phyloP scores from a whole-genome alignment of 2,888 invertebrate genomes.

The Hetaerina titia region DNA sequence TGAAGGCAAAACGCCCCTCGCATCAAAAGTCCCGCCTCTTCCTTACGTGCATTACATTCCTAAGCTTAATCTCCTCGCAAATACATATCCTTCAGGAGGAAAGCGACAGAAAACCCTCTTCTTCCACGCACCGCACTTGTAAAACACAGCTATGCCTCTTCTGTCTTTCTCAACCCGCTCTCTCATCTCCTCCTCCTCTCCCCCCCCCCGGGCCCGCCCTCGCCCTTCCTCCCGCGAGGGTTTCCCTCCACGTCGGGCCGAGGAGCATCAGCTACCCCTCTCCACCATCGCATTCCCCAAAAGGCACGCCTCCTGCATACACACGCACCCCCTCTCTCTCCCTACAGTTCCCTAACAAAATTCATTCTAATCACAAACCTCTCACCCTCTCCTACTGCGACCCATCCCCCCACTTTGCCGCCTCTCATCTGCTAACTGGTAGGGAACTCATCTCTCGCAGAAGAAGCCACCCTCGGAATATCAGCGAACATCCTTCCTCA shows the following conservation, averaged over 20 bases:
- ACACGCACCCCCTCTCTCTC: neutral
- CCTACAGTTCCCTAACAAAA: constrained; percentile 16
- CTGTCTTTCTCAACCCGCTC: neutral
- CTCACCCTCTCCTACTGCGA: neutral
- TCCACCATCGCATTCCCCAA: neutral
- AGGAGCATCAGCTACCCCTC: neutral
- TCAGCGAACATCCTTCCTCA: constrained; percentile 37
- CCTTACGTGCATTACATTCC: constrained; percentile 30
- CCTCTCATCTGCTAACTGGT: neutral
- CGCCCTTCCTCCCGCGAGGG: neutral
- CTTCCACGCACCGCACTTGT: neutral
- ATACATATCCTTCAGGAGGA: neutral
- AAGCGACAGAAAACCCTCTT: constrained; percentile 8
- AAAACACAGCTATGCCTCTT: neutral
- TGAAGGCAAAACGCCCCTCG: neutral
- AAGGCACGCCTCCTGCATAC: neutral
- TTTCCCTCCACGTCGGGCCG: neutral
- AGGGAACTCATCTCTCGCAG: constrained; percentile 41
- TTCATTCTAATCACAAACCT: constrained; percentile 56
- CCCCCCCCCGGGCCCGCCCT: neutral
- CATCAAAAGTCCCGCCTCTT: constrained; percentile 50
- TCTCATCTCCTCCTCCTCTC: neutral
- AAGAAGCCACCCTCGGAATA: neutral
- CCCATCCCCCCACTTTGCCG: neutral
- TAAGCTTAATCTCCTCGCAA: constrained; percentile 47